Base-by-base conservation (phyloP, 2,113 vertebrate genomes). In the Sarotherodon lohbergeri region DNA sequence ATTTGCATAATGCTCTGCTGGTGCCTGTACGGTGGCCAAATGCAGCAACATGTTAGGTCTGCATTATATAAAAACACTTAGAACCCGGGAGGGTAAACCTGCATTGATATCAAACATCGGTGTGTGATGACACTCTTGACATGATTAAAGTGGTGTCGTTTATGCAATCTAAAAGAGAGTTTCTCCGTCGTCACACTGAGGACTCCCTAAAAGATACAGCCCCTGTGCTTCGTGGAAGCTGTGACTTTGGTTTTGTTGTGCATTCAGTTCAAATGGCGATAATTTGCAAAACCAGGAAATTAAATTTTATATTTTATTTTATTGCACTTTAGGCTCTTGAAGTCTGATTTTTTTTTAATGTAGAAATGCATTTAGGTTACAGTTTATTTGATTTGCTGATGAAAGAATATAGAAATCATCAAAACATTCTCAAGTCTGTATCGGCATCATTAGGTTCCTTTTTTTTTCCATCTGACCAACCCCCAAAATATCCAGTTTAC, bases 1-100 rank as follows among this genome's bases (percentile, higher is more conserved):
- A 89, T 95, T 92, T 94, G 88, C 95, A 91, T 95, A 94, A 92
- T 93, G 93, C 86, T 84, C 63, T 85, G 84, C 91, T 88, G 80
- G 84, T 88, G 82, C 84, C 89, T 88, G 81, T 57, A 56, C 34
- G 24, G 86, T 19, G 88, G 92, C 89, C 87, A 83, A 91, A 87
- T 50, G 84, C 59, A 76, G 88, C 88, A 93, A 92, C 90, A 89
- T 90, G 86, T 89, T 81, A 85, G 84, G 46, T 89, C 82, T 86
- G 87, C 76, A 76, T 88, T 81, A 50, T 85, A 81, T 34, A 16
- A 57, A 86, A 81, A 48, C 81, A 89, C 85, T 66, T 78, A 41
- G 59, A 61, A 61, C 80, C 88, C 59, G 5, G 34, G 86, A 92
- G 88, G 17, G 86, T 85, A 81, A 88, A 90, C 85, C 80, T 82